Conservation (phyloP, 2,797 vertebrate species). For the Chromis chromis region DNA sequence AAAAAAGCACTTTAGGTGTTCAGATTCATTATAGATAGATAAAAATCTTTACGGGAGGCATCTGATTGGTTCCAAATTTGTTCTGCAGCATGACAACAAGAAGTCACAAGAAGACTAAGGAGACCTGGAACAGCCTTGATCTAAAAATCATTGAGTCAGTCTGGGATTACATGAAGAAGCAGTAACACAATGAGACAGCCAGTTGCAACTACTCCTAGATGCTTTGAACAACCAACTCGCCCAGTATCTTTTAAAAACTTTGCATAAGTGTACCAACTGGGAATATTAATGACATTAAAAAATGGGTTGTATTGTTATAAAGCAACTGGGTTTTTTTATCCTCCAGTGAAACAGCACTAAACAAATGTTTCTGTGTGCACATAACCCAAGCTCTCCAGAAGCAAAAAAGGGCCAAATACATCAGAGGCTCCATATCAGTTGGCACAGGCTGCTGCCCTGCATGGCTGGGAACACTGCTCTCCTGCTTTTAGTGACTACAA, state of each 20-base stretch:
- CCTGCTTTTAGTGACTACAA: conserved; percentile 26
- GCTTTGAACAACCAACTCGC: not conserved
- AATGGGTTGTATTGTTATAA: not conserved
- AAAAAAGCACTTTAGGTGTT: not conserved
- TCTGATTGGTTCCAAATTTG: not conserved
- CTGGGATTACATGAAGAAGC: not conserved
- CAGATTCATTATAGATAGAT: not conserved
- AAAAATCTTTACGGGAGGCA: not conserved
- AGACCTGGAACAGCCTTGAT: not conserved
- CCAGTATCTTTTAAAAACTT: not conserved
- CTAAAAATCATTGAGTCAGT: not conserved
- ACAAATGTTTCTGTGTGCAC: not conserved
- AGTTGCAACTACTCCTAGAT: too few species aligned
- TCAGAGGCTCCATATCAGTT: conserved; percentile 35
- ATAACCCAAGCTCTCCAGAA: not conserved
- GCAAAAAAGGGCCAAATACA: conserved; percentile 21
- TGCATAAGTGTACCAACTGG: not conserved
- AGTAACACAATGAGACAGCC: too few species aligned
- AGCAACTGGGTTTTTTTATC: not conserved
- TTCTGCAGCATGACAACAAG: conserved; percentile 1
- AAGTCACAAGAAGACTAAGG: not conserved
- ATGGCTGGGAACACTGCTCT: conserved; percentile 40
- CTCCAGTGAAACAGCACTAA: not conserved
- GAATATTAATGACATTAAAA: not conserved
- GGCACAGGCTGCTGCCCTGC: conserved; percentile 14